These are phyloP conservation scores for Jacana jacana DNA, from an alignment of 2,113 vertebrate species.

Conservation along the genomic window DNA sequence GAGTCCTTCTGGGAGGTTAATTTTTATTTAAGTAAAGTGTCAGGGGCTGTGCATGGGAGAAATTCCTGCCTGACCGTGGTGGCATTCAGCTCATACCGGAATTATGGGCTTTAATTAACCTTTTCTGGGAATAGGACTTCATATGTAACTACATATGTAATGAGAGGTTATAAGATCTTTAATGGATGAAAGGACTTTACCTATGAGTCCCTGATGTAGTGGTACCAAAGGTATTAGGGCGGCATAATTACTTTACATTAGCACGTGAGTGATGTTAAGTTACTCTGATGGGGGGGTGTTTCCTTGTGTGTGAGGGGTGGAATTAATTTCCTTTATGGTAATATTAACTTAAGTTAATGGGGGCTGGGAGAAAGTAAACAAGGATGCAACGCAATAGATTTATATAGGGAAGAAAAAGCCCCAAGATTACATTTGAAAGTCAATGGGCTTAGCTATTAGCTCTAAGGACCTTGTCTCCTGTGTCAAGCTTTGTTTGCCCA, in stretches of 20 bases:
- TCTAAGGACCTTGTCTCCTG: neutral
- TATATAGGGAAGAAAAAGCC: neutral
- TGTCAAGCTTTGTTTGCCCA: neutral
- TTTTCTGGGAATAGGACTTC: neutral
- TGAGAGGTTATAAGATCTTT: neutral
- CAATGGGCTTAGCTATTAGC: neutral
- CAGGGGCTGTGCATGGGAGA: neutral
- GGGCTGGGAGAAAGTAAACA: slow-evolving; percentile 1
- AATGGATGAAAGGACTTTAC: neutral
- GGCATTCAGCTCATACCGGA: neutral
- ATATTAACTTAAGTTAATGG: neutral
- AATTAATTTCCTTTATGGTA: slow-evolving; percentile 26
- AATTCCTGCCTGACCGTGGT: neutral
- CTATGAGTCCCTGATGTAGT: neutral
- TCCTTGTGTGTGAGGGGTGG: neutral
- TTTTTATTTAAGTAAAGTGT: neutral
- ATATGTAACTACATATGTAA: neutral
- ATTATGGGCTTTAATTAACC: neutral
- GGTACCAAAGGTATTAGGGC: neutral
- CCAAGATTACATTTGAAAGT: slow-evolving; percentile 32
- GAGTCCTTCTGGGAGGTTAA: neutral
- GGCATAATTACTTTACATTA: neutral
- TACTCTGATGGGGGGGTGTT: neutral
- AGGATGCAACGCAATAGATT: neutral
- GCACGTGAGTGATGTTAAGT: neutral